These are phyloP conservation scores for Gila orcuttii DNA, from an alignment of 2,113 vertebrate genomes.

Conservation along the genomic window DNA sequence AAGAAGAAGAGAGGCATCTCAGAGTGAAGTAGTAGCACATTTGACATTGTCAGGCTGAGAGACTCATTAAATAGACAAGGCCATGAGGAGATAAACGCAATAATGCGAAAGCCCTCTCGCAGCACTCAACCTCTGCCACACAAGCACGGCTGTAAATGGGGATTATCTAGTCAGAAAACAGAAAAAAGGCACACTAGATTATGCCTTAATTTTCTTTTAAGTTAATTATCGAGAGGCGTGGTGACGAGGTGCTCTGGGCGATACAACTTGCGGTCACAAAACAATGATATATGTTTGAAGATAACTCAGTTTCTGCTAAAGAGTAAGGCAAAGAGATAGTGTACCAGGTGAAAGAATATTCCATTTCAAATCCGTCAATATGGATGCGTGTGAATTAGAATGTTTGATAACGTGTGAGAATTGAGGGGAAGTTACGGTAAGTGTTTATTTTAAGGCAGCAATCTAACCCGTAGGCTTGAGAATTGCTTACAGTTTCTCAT, in stretches of 20 bases:
- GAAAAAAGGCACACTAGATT: conserved; percentile 44
- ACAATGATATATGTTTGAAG: conserved; percentile 26
- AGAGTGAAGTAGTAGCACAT: conserved; percentile 22
- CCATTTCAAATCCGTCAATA: background rate
- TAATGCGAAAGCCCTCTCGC: background rate
- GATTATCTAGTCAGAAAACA: conserved; percentile 53
- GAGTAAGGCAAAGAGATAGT: background rate
- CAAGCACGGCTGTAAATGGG: conserved; percentile 5
- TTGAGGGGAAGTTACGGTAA: background rate
- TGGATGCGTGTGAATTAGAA: background rate
- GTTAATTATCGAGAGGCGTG: conserved; percentile 49
- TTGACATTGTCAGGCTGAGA: conserved; percentile 39
- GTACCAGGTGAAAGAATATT: background rate
- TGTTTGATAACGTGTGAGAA: background rate
- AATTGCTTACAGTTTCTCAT: conserved; percentile 20
- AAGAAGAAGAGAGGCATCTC: conserved; percentile 13
- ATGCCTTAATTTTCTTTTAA: conserved; percentile 54
- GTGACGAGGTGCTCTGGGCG: conserved; percentile 27
- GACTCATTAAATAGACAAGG: conserved; percentile 37
- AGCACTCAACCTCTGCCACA: conserved; percentile 16
- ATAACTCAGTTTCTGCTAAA: background rate
- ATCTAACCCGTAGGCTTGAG: conserved; percentile 13
- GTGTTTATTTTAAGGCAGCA: conserved; percentile 6
- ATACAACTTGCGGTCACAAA: background rate
- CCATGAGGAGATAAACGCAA: conserved; percentile 50